Evolutionary conservation across 2,888 invertebrate genomes (phyloP).

Genomic region (Nephrotoma appendiculata): DNA sequence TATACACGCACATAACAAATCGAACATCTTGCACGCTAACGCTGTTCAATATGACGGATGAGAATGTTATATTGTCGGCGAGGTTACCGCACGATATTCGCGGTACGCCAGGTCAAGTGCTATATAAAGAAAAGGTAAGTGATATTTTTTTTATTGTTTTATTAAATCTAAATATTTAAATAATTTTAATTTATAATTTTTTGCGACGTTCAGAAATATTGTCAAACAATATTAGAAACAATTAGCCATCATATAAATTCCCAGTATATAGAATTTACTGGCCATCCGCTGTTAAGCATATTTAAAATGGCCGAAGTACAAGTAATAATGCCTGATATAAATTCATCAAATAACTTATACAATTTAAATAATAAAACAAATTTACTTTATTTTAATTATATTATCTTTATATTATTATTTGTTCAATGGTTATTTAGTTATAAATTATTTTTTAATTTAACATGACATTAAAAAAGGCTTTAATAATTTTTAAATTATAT

Average conservation of each 20-base stretch:
- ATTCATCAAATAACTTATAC: background rate
- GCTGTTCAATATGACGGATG: conserved; percentile 71
- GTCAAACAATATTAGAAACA: conserved; percentile 64
- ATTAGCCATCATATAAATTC: conserved; percentile 75
- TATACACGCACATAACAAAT: conserved; percentile 55
- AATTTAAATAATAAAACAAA: background rate
- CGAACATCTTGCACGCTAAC: conserved; percentile 75
- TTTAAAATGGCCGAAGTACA: conserved; percentile 89
- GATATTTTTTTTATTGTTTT: conserved; percentile 6
- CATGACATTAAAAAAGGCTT: background rate
- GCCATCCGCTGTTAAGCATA: conserved; percentile 74
- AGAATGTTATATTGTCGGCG: conserved; percentile 77
- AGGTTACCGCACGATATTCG: conserved; percentile 50
- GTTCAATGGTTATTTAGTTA: background rate
- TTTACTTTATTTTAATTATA: background rate
- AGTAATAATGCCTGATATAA: conserved; percentile 52
- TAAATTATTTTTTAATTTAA: background rate
- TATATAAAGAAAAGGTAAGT: conserved; percentile 57
- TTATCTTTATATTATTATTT: background rate
- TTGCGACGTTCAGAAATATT: conserved; percentile 32
- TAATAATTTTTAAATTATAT: background rate
- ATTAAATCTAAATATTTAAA: background rate
- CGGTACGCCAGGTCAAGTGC: conserved; percentile 47
- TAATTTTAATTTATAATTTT: background rate
- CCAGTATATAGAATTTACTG: conserved; percentile 70